Evolutionary conservation across 1,140 invertebrate genomes (phyloP), one percentile per base, ranked within the genome.

Genomic region (Heliothis subflexa): DNA sequence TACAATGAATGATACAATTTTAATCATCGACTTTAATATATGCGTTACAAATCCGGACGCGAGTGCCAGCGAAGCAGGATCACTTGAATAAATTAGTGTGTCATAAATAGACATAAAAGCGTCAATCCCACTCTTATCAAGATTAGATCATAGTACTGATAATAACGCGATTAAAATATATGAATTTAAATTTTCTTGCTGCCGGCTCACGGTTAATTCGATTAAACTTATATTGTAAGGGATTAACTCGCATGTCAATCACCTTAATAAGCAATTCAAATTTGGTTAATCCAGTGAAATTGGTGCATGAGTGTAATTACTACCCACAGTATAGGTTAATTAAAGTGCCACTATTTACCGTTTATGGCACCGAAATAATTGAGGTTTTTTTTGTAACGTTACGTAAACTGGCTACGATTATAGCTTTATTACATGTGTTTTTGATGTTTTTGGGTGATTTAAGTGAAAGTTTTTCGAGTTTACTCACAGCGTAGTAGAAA

Each of bases 221-320:
- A 89, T 91, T 91, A 91, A 86, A 84, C 85, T 87, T 92, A 88
- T 88, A 89, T 84, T 77, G 84, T 85, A 81, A 78, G 73, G 88
- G 85, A 90, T 91, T 85, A 90, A 86, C 86, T 84, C 84, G 85
- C 85, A 88, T 85, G 88, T 90, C 88, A 91, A 91, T 93, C 91
- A 90, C 79, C 81, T 84, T 89, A 90, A 93, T 93, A 89, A 92
- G 90, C 90, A 91, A 91, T 93, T 91, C 89, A 90, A 91, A 93
- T 92, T 89, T 84, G 83, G 86, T 91, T 91, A 91, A 92, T 92
- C 88, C 88, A 80, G 81, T 86, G 79, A 84, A 83, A 82, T 81
- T 83, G 82, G 82, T 86, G 85, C 86, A 87, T 85, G 81, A 28
- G 21, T 25, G 57, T 80, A 80, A 80, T 80, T 71, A 80, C 73